Conservation (phyloP, 2,888 invertebrate species). For the Hipparchia sbordonii region DNA sequence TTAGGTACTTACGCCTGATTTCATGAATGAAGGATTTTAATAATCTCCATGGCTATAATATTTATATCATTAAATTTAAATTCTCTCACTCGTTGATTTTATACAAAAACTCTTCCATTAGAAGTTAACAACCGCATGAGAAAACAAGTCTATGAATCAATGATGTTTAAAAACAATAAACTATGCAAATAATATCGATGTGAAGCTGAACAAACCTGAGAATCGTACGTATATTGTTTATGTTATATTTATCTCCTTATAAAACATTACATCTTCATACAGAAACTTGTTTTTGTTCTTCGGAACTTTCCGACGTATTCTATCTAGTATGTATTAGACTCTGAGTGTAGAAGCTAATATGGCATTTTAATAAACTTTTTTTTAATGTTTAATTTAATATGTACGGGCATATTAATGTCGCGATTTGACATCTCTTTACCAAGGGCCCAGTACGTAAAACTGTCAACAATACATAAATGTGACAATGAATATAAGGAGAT, state of each 20-base stretch:
- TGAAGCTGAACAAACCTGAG: not conserved
- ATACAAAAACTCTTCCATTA: not conserved
- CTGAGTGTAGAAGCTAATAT: no score
- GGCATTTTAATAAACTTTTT: no score
- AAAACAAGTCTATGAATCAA: not conserved
- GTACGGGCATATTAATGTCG: no score
- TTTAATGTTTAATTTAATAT: no score
- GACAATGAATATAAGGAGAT: no score
- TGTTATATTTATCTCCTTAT: not conserved
- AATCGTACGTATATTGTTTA: not conserved
- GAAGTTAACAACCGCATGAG: not conserved
- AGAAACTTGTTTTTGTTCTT: not conserved
- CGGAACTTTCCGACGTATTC: not conserved
- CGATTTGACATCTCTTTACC: no score
- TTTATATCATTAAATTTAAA: not conserved
- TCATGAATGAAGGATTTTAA: no score
- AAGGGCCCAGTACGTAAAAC: no score
- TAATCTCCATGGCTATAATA: not conserved
- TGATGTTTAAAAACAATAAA: not conserved
- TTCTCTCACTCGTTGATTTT: not conserved
- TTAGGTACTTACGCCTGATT: no score
- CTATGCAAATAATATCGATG: not conserved
- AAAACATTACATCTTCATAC: not conserved
- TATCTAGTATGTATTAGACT: not conserved
- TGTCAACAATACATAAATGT: no score